Base-by-base conservation (phyloP, 2,797 vertebrate species). In the Neostethus bicornis region DNA sequence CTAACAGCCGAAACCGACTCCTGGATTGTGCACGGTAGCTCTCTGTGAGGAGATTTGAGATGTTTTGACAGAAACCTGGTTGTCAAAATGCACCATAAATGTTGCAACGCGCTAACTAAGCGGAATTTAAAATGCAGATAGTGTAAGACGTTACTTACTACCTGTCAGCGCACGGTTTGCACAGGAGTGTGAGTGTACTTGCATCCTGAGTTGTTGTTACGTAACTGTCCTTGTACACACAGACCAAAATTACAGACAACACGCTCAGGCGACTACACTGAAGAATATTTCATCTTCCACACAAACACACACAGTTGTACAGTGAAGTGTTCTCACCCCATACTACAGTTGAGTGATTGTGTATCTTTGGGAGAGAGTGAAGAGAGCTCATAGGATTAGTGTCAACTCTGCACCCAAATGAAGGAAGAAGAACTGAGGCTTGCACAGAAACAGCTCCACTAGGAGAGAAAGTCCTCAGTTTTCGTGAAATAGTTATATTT, bases 181-280 rank as follows among this genome's bases (percentile, higher is more conserved):
- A 16, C 10, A 12, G 16, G 28, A 46, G 19, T 46, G 43, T 20
- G 29, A 48, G 11, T 62, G 20, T 46, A 44, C 46, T 58, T 45
- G 43, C 54, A 58, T 83, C 81, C 52, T 66, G 63, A 57, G 70
- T 63, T 64, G 58, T 70, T 68, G 65, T 87, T 85, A 83, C 71
- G 69, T 83, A 81, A 85, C 61, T 61, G 69, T 72, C 73, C 66
- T 67, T 54, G 51, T 68, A 69, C 79, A 65, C 73, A 66, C 62
- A 74, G 61, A 73, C 65, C 71, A 34, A 77, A 66, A 75, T 66
- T 73, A 74, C 38, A 80, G 75, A 67, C 70, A 70, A 77, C 79
- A 70, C 73, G 73, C 79, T 77, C 51, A 73, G 68, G 66, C 75
- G 75, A 75, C 54, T 34, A 63, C 16, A 68, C 58, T 57, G 10